Conservation (phyloP, 2,113 vertebrate genomes). For the Anoplopoma fimbria region DNA sequence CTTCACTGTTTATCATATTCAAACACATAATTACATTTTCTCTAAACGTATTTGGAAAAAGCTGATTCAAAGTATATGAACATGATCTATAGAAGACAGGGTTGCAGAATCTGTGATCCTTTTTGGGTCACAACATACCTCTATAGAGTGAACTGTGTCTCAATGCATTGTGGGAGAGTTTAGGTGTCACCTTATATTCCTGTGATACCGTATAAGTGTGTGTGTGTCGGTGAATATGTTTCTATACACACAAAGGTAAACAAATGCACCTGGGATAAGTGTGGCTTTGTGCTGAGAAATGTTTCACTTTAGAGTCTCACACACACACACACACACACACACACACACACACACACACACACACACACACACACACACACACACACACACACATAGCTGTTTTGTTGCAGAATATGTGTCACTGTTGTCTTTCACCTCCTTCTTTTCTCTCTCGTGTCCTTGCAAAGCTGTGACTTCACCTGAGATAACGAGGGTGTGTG, state of each 20-base stretch:
- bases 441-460: conserved; percentile 51
- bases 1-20: too few relatives aligned
- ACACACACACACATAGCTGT: background rate
- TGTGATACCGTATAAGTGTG: conserved; percentile 18
- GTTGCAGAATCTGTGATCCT: too few relatives aligned
- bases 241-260: conserved; percentile 13
- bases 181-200: conserved; percentile 34
- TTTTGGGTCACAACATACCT: background rate
- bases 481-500: conserved; percentile 36
- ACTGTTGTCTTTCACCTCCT: conserved; percentile 36
- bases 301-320: conserved; percentile 38
- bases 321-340: too few relatives aligned
- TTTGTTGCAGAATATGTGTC: conserved; percentile 39
- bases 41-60: too few relatives aligned
- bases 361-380: conserved; percentile 19
- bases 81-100: background rate
- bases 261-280: conserved; percentile 15
- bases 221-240: background rate
- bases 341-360: background rate
- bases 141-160: background rate
- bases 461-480: conserved; percentile 19
- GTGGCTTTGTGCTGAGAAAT: conserved; percentile 41
- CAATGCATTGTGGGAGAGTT: background rate
- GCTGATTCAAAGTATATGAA: too few relatives aligned
- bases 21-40: too few relatives aligned